A percentile compares a stretch with the other conserved stretches of the same genome.
Evolutionary conservation across 2,888 invertebrate species (phyloP).

Genomic region (Fragum whitleyi): DNA sequence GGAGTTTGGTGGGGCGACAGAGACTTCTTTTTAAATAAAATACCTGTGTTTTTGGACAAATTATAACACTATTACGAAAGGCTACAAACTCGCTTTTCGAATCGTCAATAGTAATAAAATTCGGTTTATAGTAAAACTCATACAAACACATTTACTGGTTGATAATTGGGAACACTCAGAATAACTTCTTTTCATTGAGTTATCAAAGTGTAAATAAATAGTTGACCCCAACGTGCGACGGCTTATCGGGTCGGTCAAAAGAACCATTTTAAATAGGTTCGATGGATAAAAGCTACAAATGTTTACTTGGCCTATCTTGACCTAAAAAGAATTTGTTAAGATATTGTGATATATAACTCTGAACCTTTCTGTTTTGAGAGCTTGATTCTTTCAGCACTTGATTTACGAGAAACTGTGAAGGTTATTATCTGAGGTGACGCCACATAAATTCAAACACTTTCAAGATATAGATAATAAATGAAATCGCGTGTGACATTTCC

Average conservation of each 20-base stretch:
- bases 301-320: not conserved
- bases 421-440: no score
- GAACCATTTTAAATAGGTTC: not conserved
- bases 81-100: no score
- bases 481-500: no score
- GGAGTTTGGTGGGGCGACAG: no score
- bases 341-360: not conserved
- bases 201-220: slow-evolving; percentile 9
- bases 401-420: no score
- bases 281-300: not conserved
- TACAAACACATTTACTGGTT: not conserved
- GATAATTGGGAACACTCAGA: not conserved
- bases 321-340: not conserved
- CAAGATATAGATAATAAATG: no score
- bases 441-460: no score
- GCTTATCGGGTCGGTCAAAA: slow-evolving; percentile 3
- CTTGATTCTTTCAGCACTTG: no score
- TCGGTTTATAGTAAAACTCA: not conserved
- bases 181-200: not conserved
- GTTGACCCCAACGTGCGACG: not conserved
- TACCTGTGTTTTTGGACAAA: no score
- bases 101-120: no score
- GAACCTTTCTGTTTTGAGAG: not conserved
- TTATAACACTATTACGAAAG: no score
- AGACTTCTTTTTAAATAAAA: no score